Conservation (phyloP, 1,140 invertebrate genomes). For the Zaprionus ghesquierei region DNA sequence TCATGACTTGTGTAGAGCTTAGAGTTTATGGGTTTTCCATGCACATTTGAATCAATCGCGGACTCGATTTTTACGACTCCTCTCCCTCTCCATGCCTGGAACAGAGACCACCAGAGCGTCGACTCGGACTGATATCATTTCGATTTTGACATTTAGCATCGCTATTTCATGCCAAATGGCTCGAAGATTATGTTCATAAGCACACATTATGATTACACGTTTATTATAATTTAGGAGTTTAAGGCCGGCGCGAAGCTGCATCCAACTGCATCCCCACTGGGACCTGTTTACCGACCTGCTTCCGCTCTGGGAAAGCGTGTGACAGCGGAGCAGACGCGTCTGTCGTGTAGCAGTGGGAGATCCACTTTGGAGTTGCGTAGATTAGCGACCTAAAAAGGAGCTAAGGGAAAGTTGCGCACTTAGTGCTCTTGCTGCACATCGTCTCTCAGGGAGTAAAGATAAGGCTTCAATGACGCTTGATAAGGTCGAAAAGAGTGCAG, state of each 20-base stretch:
- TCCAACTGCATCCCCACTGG: background rate
- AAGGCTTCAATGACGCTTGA: background rate
- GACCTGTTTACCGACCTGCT: conserved; percentile 8
- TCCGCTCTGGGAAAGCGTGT: conserved; percentile 30
- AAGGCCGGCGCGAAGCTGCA: conserved; percentile 10
- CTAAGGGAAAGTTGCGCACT: conserved; percentile 41
- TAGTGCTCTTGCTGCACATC: conserved; percentile 7
- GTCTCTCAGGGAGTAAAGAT: conserved; percentile 19
- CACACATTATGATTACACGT: conserved; percentile 82
- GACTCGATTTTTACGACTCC: conserved; percentile 52
- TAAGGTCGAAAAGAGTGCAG: conserved; percentile 23
- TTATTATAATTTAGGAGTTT: conserved; percentile 82
- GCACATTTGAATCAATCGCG: conserved; percentile 77
- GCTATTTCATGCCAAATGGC: conserved; percentile 80
- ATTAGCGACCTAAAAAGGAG: conserved; percentile 39
- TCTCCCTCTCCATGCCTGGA: background rate
- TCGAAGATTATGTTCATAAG: conserved; percentile 80
- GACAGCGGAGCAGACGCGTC: conserved; percentile 14
- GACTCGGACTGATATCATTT: conserved; percentile 61
- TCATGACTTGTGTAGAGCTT: conserved; percentile 47
- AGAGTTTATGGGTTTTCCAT: conserved; percentile 68
- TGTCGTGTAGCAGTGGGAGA: background rate
- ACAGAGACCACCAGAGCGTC: conserved; percentile 31
- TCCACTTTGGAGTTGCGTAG: conserved; percentile 35
- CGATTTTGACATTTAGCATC: conserved; percentile 77